Base-by-base conservation (phyloP, 1,140 invertebrate genomes). In the Drosophila subobscura region DNA sequence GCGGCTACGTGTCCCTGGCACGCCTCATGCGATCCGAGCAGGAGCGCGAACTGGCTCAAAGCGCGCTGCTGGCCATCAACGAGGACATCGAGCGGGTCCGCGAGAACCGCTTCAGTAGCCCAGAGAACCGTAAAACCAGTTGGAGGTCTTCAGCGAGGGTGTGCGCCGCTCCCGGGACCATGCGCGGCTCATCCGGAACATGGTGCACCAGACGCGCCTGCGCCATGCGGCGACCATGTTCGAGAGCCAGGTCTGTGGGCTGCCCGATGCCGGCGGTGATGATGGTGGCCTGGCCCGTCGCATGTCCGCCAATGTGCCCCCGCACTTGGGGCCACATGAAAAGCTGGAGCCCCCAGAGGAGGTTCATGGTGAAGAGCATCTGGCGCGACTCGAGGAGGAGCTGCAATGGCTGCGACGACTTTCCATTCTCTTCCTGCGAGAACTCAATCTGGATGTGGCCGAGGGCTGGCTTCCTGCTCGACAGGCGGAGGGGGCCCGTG, bases 181-280 rank as follows among this genome's bases (percentile, higher is more conserved):
- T 22, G 22, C 50, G 5, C 57, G 33, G 8, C 33, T 59, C 23
- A 27, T 59, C 23, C 46, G 50, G 10, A 41, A 23, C 4, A 42
- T 59, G 46, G n/a, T 59, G 14, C 29, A 14, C 10, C 57, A 50
- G n/a, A 25, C 57, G 10, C 57, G 23, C 5, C 22, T 23, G 33
- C 44, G 37, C 33, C 16, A 29, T 23, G 22, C 29, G n/a, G 49
- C 23, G 2, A 7, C 14, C 2, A 6, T 5, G 22, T 8, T 47
- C 22, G 16, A 47, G 22, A 22, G 22, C 20, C 45, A 47, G 8
- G 16, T 29, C n/a, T 1, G 3, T 10, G 14, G 22, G n/a, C 23
- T 22, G 14, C 46, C 57, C 22, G 57, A 59, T 40, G 57, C 57
- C 2, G 57, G 57, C 22, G 57, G 57, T 0, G 57, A 59, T 16